phyloP scores from a whole-genome alignment of 2,888 invertebrate genomes.

The Nomada goodeniana region DNA sequence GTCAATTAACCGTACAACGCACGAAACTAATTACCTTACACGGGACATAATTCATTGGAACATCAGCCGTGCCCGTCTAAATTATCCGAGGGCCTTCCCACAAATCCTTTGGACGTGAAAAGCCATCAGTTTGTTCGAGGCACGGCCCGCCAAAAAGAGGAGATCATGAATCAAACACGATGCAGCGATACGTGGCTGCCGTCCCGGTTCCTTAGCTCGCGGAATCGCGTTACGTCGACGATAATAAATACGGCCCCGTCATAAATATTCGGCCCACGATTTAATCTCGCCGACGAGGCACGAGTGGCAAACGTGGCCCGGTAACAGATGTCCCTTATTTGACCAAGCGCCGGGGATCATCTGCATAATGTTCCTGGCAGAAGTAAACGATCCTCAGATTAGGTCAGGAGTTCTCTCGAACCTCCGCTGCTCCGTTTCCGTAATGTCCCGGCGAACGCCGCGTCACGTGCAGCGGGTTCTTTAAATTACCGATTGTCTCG shows the following conservation, averaged over 20 bases:
- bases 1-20: too few species aligned
- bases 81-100: background rate
- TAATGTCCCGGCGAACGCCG: background rate
- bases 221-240: conserved; percentile 40
- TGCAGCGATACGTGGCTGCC: background rate
- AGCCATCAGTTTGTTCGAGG: background rate
- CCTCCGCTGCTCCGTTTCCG: background rate
- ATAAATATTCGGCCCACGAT: conserved; percentile 78
- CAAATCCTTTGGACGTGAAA: background rate
- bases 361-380: conserved; percentile 59
- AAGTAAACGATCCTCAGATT: conserved; percentile 60
- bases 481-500: conserved; percentile 55
- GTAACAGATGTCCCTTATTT: conserved; percentile 59
- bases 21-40: background rate
- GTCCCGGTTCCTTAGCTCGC: conserved; percentile 3
- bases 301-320: conserved; percentile 48
- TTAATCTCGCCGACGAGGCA: conserved; percentile 73
- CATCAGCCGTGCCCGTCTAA: background rate
- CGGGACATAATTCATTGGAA: background rate
- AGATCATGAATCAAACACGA: background rate
- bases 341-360: conserved; percentile 55
- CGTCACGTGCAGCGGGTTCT: conserved; percentile 52
- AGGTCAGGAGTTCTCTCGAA: conserved; percentile 52
- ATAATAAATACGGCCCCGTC: conserved; percentile 52
- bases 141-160: background rate